phyloP scores from a whole-genome alignment of 2,113 vertebrate genomes.

The Pyxicephalus adspersus region DNA sequence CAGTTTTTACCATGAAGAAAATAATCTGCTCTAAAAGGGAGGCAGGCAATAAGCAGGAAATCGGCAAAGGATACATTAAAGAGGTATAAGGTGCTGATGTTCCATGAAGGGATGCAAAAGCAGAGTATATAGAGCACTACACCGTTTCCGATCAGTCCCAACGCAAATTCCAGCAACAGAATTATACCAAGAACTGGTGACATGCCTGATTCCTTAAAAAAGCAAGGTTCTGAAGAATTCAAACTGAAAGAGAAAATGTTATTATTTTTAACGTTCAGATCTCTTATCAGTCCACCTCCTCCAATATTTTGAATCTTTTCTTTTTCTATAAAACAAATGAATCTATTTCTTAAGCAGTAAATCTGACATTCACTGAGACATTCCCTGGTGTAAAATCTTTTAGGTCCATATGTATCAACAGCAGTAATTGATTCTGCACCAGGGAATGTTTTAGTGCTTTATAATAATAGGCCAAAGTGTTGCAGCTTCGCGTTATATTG shows the following conservation, averaged over 20 bases:
- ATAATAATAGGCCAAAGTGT: too few relatives aligned
- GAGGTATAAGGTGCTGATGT: slow-evolving; percentile 70
- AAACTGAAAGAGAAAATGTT: slow-evolving; percentile 3
- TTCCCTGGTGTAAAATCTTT: too few relatives aligned
- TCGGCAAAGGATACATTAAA: slow-evolving; percentile 69
- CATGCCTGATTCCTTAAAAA: slow-evolving; percentile 60
- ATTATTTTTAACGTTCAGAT: too few relatives aligned
- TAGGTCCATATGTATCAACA: too few relatives aligned
- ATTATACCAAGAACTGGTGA: slow-evolving; percentile 61
- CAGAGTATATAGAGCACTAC: slow-evolving; percentile 71
- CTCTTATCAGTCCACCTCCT: too few relatives aligned
- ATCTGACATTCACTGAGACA: too few relatives aligned
- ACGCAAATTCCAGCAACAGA: slow-evolving; percentile 61
- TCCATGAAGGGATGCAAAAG: slow-evolving; percentile 70
- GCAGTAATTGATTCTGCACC: too few relatives aligned
- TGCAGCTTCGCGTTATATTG: too few relatives aligned
- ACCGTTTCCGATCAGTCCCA: slow-evolving; percentile 68
- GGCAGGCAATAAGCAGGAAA: slow-evolving; percentile 62
- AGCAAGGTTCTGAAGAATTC: slow-evolving; percentile 52
- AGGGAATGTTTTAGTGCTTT: too few relatives aligned
- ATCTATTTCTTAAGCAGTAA: too few relatives aligned
- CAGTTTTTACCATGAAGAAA: slow-evolving; percentile 61
- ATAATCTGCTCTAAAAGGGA: slow-evolving; percentile 69
- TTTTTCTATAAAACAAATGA: too few relatives aligned
- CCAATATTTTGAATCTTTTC: too few relatives aligned